phyloP scores from a whole-genome alignment of 2,888 invertebrate species.

The Brenthis ino region DNA sequence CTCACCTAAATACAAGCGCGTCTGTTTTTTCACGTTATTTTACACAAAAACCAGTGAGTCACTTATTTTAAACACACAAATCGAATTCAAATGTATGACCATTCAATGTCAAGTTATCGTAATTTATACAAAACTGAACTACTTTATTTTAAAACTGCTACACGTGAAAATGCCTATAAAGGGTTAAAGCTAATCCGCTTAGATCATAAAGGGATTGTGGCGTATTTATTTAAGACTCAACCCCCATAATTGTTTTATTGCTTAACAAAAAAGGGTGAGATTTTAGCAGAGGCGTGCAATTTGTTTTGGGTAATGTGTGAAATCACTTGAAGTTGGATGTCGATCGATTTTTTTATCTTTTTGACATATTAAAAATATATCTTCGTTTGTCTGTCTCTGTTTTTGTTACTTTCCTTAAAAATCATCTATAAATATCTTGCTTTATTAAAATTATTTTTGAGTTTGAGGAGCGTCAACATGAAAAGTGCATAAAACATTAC shows the following conservation, averaged over 20 bases:
- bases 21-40: too few relatives aligned
- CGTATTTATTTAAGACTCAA: constrained; percentile 30
- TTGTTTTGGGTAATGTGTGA: not conserved
- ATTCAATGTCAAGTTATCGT: not conserved
- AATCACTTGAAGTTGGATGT: not conserved
- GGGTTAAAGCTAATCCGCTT: constrained; percentile 34
- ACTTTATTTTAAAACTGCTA: not conserved
- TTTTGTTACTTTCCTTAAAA: too few relatives aligned
- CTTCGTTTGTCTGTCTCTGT: not conserved
- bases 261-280: not conserved
- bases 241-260: constrained; percentile 34
- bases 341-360: not conserved
- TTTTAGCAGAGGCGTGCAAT: not conserved
- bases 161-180: constrained; percentile 18
- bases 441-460: too few relatives aligned
- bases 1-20: too few relatives aligned
- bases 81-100: too few relatives aligned
- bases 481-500: too few relatives aligned
- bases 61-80: too few relatives aligned
- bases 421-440: too few relatives aligned
- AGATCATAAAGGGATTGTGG: constrained; percentile 29
- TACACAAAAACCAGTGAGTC: too few relatives aligned
- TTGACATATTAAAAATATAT: too few relatives aligned
- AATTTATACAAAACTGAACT: not conserved
- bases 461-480: too few relatives aligned